A percentile compares a stretch with the other conserved stretches of the same genome.
phyloP scores from a whole-genome alignment of 2,797 vertebrate genomes.

The Ctenosaura bakeri region DNA sequence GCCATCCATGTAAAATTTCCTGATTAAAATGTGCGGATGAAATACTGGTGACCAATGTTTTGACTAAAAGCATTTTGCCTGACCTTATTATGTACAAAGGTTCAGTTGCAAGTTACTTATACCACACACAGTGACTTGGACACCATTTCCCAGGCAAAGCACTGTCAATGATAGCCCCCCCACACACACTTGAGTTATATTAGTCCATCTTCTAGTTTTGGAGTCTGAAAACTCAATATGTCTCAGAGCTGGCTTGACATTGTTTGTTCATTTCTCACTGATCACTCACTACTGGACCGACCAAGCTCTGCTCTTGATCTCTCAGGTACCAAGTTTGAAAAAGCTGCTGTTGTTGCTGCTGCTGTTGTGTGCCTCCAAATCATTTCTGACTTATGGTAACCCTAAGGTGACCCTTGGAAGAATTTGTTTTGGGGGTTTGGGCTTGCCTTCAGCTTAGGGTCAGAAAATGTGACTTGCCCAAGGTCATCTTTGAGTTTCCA shows the following conservation, averaged over 20 bases:
- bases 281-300: background rate
- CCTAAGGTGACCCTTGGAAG: no score
- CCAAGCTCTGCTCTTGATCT: no score
- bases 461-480: no score
- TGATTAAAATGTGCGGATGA: conserved; percentile 40
- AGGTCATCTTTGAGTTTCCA: no score
- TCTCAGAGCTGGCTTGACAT: no score
- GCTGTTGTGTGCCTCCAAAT: no score
- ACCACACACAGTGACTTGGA: conserved; percentile 1
- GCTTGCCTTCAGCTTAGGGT: no score
- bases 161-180: background rate
- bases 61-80: conserved; percentile 42
- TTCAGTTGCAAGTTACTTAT: conserved; percentile 51
- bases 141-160: background rate
- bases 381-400: no score
- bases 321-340: background rate
- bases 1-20: conserved; percentile 44
- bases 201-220: background rate
- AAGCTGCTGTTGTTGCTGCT: no score
- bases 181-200: background rate
- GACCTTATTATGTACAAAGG: conserved; percentile 40
- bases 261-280: no score
- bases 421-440: no score
- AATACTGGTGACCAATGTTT: conserved; percentile 59
- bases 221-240: no score